Evolutionary conservation across 2,888 invertebrate species (phyloP), one percentile per base, ranked within the genome.

Genomic region (Odontothrips loti): DNA sequence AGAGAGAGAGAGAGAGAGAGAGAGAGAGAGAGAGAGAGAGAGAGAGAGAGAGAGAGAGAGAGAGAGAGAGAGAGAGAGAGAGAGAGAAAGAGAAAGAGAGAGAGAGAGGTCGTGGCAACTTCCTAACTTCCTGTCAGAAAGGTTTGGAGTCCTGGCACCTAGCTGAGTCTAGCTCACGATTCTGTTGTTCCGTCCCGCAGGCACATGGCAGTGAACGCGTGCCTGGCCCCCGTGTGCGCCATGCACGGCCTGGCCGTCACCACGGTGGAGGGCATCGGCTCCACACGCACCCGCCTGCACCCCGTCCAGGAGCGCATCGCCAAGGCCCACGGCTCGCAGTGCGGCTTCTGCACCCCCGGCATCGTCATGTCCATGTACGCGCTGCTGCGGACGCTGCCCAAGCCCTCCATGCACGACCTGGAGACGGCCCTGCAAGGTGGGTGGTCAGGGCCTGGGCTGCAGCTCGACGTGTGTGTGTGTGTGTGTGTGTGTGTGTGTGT

Each of bases 291-390:
- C 1, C 91, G 90, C 82, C 89, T 96, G 43, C 96, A 97, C 87
- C 94, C 96, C 0, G 94, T 95, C 0, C 97, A 97, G 88, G 95
- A 96, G 85, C 89, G 96, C 83, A 91, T 97, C 83, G 96, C 96
- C 0, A 94, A 94, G 88, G 91, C 95, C 0, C 97, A 98, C 86
- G 98, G 98, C 0, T 95, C 97, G 0, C 98, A 98, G 87, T 98
- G 98, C 86, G 97, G 97, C 0, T 97, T 96, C 87, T 97, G 97
- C 85, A 97, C 97, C 0, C 97, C 97, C 0, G 98, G 98, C 47
- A 96, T 98, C 83, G 95, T 98, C 0, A 98, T 98, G 98, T 97
- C 97, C 0, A 96, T 98, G 96, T 98, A 97, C 85, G 90, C 96
- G 0, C 88, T 98, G 78, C 88, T 98, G 0, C 89, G 98, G 85